Conservation (phyloP, 1,140 invertebrate species). For the Diplogasteroides magnus region DNA sequence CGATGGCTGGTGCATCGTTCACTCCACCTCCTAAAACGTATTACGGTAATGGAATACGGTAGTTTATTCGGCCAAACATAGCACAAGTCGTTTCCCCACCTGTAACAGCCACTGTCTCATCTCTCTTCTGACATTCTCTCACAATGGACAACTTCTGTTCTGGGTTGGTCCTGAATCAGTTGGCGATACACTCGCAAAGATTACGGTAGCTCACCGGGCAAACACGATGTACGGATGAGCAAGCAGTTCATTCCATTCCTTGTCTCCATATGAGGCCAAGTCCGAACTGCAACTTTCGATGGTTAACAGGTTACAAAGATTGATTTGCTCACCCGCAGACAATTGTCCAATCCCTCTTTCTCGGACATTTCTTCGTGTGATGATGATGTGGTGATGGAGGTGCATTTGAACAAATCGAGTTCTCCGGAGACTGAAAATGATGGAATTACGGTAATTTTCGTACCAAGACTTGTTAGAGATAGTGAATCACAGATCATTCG, state of each 20-base stretch:
- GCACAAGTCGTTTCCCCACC: too few species aligned
- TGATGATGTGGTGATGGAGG: too few species aligned
- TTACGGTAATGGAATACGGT: too few species aligned
- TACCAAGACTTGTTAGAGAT: not conserved
- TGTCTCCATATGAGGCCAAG: too few species aligned
- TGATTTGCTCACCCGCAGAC: not conserved
- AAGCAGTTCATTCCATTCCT: slow-evolving; percentile 30
- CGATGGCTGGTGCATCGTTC: slow-evolving; percentile 73
- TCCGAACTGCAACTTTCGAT: too few species aligned
- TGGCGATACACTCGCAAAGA: not conserved
- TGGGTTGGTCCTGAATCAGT: slow-evolving; percentile 66
- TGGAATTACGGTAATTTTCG: too few species aligned
- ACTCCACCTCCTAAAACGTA: slow-evolving; percentile 76
- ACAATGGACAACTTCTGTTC: slow-evolving; percentile 77
- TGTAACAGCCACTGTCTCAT: slow-evolving; percentile 73
- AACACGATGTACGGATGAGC: slow-evolving; percentile 32
- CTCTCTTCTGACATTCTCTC: slow-evolving; percentile 70
- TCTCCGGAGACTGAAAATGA: too few species aligned
- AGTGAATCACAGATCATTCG: too few species aligned
- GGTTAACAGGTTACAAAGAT: too few species aligned
- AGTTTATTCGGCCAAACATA: too few species aligned
- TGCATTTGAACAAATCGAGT: too few species aligned
- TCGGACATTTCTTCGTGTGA: too few species aligned
- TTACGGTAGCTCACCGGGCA: slow-evolving; percentile 13
- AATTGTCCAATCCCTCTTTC: not conserved